These are phyloP conservation scores for Andrena camellia DNA, from an alignment of 2,888 invertebrate species.

Conservation along the genomic window DNA sequence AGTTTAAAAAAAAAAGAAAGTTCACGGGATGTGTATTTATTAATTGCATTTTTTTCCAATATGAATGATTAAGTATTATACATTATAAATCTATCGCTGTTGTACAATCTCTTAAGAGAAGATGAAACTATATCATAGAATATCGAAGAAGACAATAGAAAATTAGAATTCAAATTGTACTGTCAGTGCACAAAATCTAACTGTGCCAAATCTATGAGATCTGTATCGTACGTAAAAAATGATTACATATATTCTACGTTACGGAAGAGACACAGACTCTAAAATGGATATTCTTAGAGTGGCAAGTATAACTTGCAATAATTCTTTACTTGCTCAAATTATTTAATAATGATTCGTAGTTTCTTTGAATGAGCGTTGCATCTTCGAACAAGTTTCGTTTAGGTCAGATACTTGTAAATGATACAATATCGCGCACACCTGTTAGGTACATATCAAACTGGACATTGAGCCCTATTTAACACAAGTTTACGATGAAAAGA, in stretches of 20 bases:
- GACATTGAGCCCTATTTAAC: constrained; percentile 34
- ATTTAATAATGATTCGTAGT: constrained; percentile 41
- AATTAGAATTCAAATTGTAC: constrained; percentile 28
- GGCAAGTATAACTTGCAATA: constrained; percentile 53
- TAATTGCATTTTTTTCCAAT: constrained; percentile 44
- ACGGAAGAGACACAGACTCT: constrained; percentile 44
- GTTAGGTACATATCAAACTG: constrained; percentile 61
- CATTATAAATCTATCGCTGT: constrained; percentile 29
- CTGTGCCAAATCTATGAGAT: constrained; percentile 61
- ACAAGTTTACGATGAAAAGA: constrained; percentile 17
- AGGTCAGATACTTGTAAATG: neutral
- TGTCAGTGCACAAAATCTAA: constrained; percentile 42
- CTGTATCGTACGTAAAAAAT: constrained; percentile 18
- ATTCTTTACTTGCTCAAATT: constrained; percentile 63
- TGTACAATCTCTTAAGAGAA: constrained; percentile 43
- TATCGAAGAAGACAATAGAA: constrained; percentile 33
- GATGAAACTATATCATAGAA: constrained; percentile 20
- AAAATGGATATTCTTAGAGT: constrained; percentile 43
- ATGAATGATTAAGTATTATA: constrained; percentile 44
- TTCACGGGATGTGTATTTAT: neutral
- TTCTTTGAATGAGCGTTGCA: constrained; percentile 18
- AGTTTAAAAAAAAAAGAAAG: constrained; percentile 1
- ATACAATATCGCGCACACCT: constrained; percentile 40
- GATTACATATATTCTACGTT: constrained; percentile 51
- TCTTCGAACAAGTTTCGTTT: neutral